Base-by-base conservation (phyloP, 2,113 vertebrate species). In the Chaetodon auriga region DNA sequence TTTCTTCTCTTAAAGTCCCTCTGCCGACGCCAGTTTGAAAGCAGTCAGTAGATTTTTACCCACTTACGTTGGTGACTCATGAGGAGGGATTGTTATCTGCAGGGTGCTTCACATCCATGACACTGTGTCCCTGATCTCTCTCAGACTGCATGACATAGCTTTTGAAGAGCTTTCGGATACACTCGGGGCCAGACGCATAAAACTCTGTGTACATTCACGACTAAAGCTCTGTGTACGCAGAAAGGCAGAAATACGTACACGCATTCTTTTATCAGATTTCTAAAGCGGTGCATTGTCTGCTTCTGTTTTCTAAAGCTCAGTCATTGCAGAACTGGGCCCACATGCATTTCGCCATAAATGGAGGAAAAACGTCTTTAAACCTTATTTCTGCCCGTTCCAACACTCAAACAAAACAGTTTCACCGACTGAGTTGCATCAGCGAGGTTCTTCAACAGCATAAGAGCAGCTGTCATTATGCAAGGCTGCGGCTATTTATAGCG, bases 61-160 rank as follows among this genome's bases (percentile, higher is more conserved):
- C 43, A 38, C 36, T 76, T 54, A 36, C 10, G 12, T 65, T 75
- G 60, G 45, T 75, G 58, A 62, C 70, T 81, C 68, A 45, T 43
- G 25, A 60, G 49, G 61, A 68, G 19, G 51, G 55, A 78, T 75
- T 83, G 36, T 62, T 43, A 70, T 71, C 61, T 80, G 61, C 63
- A 72, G 63, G 61, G 49, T 64, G 64, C 78, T 78, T 82, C 73
- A 74, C 61, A 68, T 66, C 43, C 35, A 51, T 51, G 63, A 63
- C 70, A 73, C 80, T 15, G 48, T 43, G 78, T 86, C 74, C 68
- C 80, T 84, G 49, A 81, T 83, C 73, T 61, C 41, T 64, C 45
- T 77, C 38, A 51, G 46, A 7, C 18, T 30, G 49, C 23, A 35
- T 82, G 21, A 70, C 53, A 23, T 9, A 69, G 71, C 75, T 66